Evolutionary conservation across 2,113 vertebrate genomes (phyloP).

Genomic region (Saccopteryx leptura): DNA sequence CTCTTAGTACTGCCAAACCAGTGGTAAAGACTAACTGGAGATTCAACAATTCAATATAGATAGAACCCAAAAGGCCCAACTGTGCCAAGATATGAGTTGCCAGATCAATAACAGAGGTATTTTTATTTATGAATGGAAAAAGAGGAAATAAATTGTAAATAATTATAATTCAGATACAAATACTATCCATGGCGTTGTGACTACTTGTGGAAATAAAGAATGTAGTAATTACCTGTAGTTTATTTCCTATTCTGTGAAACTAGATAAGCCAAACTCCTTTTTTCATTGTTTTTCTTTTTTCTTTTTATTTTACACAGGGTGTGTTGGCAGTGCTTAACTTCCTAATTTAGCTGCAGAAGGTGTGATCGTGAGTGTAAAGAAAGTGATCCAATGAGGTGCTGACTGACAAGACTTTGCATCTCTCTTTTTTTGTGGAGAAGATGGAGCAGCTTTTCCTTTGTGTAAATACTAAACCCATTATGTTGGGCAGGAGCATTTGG

Average conservation of each 20-base stretch:
- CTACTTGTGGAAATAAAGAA: background rate
- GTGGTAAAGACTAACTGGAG: background rate
- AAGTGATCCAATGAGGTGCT: background rate
- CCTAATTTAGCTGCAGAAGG: background rate
- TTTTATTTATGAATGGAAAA: background rate
- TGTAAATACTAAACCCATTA: background rate
- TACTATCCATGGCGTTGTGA: background rate
- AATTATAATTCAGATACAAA: background rate
- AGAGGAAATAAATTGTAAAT: background rate
- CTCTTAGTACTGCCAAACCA: background rate
- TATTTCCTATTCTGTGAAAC: background rate
- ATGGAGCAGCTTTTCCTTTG: background rate
- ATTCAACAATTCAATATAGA: rapidly evolving
- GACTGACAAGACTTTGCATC: background rate
- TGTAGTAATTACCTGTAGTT: rapidly evolving
- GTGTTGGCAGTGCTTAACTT: no score
- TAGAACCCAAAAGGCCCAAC: background rate
- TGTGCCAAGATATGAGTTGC: background rate
- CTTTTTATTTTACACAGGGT: background rate
- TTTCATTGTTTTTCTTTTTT: background rate
- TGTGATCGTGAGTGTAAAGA: background rate
- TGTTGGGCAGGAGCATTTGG: background rate
- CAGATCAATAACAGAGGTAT: background rate
- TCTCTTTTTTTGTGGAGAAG: background rate
- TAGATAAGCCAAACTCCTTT: background rate